Conservation (phyloP, 2,113 vertebrate genomes). For the cattle (Bos taurus) region DNA sequence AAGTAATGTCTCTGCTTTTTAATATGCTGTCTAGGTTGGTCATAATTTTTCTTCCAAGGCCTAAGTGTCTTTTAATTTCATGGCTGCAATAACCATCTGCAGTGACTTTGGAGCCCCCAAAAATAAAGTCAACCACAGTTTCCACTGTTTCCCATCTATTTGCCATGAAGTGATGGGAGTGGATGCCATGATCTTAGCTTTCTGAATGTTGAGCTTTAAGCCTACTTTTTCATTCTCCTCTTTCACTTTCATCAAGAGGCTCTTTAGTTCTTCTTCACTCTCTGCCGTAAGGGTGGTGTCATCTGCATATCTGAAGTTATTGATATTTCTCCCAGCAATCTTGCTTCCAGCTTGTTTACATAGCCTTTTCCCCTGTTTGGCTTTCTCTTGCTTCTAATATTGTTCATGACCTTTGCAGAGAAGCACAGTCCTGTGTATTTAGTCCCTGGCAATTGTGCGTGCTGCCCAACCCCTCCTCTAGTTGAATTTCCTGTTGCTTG, state of each 20-base stretch:
- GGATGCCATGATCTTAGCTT: not conserved
- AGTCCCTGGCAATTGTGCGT: not conserved
- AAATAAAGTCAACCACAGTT: not conserved
- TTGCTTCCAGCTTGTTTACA: not conserved
- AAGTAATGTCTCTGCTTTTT: not conserved
- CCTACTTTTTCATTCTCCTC: not conserved
- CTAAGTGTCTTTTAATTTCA: fast-evolving
- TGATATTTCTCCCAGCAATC: not conserved
- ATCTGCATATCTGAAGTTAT: not conserved
- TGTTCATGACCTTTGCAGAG: not conserved
- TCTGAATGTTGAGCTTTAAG: too few species aligned
- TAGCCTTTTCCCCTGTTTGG: not conserved
- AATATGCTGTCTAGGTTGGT: not conserved
- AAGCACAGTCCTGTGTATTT: not conserved
- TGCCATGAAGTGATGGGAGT: not conserved
- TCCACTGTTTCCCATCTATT: not conserved
- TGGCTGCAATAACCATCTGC: not conserved
- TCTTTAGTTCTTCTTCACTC: not conserved
- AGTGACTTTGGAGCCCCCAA: not conserved
- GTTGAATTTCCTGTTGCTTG: not conserved
- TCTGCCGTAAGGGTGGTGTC: not conserved
- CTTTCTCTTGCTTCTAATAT: not conserved
- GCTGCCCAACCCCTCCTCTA: not conserved
- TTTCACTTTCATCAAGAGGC: not conserved
- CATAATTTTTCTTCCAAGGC: not conserved